Percentiles rank a stretch among this genome's conserved stretches.
Conservation (phyloP, 2,113 vertebrate species). For the Campylomormyrus tamandua region DNA sequence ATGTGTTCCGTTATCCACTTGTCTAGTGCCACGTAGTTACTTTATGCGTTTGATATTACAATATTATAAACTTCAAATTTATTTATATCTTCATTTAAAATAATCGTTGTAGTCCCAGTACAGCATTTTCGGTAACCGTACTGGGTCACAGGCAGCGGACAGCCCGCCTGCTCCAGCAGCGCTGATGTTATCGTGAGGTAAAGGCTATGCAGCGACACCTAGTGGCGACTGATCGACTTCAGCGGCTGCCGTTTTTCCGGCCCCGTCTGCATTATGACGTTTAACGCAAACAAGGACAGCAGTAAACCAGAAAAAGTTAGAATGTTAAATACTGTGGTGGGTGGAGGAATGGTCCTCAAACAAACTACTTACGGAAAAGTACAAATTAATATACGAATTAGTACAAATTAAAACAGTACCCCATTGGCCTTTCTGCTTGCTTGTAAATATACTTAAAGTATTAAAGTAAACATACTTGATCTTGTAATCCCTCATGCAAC, state of each 20-base stretch:
- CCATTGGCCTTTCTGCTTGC: background rate
- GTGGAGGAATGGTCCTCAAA: background rate
- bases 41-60: background rate
- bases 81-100: background rate
- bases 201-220: background rate
- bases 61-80: background rate
- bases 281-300: background rate
- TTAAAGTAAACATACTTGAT: background rate
- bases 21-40: background rate
- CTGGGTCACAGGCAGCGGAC: background rate
- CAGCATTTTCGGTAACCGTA: background rate
- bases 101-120: background rate
- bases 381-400: background rate
- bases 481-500: background rate
- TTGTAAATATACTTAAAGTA: no score
- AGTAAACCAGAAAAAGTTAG: background rate
- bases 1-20: background rate
- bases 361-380: background rate
- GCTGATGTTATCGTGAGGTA: background rate
- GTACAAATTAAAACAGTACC: background rate
- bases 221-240: background rate
- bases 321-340: background rate
- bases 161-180: no score
- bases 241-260: background rate
- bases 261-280: background rate